phyloP scores from a whole-genome alignment of 1,140 invertebrate genomes.

The Aphis gossypii region DNA sequence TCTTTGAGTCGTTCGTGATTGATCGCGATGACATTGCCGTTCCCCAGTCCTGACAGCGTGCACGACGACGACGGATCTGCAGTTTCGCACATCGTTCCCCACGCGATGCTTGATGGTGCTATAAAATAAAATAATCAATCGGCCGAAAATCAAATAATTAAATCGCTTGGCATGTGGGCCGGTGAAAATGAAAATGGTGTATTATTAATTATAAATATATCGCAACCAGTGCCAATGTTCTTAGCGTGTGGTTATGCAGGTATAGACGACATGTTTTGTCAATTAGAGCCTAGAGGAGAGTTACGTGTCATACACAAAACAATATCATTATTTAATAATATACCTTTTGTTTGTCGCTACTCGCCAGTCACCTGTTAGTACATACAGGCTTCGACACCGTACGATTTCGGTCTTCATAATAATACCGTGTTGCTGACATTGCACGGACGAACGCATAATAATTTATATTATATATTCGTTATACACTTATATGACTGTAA shows the following conservation, averaged over 20 bases:
- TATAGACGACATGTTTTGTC: not conserved
- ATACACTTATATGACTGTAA: too few relatives aligned
- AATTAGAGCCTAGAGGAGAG: not conserved
- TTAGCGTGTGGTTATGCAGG: not conserved
- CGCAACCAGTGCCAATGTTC: not conserved
- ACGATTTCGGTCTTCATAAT: not conserved
- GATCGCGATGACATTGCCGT: conserved; percentile 60
- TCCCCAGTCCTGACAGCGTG: not conserved
- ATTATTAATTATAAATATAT: not conserved
- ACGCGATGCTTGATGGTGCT: not conserved
- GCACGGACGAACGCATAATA: too few relatives aligned
- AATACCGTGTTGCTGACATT: not conserved
- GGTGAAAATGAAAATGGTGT: conserved; percentile 39
- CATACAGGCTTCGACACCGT: too few relatives aligned
- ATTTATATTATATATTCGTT: too few relatives aligned
- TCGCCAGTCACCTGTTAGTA: not conserved
- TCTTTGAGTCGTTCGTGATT: conserved; percentile 72
- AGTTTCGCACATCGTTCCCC: not conserved
- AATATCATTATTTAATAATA: not conserved
- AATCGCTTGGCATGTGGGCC: conserved; percentile 38
- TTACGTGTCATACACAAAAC: not conserved
- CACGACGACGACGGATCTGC: not conserved
- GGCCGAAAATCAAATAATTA: not conserved
- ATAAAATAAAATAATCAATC: not conserved
- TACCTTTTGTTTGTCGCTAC: not conserved